Evolutionary conservation across 2,797 vertebrate genomes (phyloP).

Genomic region (Aphelocoma californica): DNA sequence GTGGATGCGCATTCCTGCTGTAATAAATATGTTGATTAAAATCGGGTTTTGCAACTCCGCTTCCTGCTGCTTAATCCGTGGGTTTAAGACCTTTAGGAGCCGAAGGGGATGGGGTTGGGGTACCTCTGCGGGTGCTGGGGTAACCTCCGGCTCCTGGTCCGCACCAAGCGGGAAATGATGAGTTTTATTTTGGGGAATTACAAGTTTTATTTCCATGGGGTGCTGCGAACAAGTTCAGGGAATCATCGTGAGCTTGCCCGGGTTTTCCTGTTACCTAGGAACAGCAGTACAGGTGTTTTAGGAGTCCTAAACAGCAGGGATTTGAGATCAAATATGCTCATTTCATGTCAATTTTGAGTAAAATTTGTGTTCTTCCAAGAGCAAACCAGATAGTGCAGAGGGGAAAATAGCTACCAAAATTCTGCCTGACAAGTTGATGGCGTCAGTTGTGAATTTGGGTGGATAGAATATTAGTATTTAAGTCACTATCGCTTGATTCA

Average conservation of each 20-base stretch:
- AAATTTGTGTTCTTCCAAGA: background rate
- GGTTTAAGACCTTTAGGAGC: background rate
- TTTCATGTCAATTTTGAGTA: rapidly evolving
- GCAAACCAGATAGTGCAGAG: background rate
- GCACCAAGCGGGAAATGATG: rapidly evolving
- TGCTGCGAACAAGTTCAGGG: rapidly evolving
- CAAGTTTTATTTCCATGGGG: background rate
- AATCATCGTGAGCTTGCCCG: rapidly evolving
- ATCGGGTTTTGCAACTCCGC: rapidly evolving
- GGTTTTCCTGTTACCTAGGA: background rate
- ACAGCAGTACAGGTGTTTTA: background rate
- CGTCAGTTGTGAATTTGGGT: background rate
- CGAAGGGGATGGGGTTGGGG: background rate
- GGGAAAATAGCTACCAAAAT: rapidly evolving
- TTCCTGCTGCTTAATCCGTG: rapidly evolving
- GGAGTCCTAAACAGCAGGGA: background rate
- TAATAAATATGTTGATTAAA: background rate
- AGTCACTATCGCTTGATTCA: background rate
- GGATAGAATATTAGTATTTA: background rate
- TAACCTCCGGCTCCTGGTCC: rapidly evolving
- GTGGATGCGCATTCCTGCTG: background rate
- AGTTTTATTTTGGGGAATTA: background rate
- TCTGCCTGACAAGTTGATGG: background rate
- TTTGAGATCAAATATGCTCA: rapidly evolving
- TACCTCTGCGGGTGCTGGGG: background rate